Percentiles rank a stretch among this genome's conserved stretches.
Evolutionary conservation across 2,888 invertebrate species (phyloP).

Genomic region (Microctonus brassicae): DNA sequence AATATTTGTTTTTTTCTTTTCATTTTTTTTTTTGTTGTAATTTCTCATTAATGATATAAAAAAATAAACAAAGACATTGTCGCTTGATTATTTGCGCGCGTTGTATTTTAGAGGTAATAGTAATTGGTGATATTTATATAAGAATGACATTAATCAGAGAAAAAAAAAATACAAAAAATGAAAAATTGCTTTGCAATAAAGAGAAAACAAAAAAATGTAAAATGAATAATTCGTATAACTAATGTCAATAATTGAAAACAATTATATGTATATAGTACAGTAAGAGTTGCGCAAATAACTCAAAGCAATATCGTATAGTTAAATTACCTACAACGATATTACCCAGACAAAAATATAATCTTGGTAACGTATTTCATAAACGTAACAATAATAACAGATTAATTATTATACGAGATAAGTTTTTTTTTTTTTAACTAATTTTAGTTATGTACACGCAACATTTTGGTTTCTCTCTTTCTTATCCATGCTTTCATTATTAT

Average conservation of each 20-base stretch:
- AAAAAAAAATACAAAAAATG: slow-evolving; percentile 30
- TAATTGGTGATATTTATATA: slow-evolving; percentile 23
- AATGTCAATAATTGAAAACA: slow-evolving; percentile 40
- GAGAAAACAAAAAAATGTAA: slow-evolving; percentile 34
- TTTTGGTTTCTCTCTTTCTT: slow-evolving; percentile 55
- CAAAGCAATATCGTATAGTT: slow-evolving; percentile 43
- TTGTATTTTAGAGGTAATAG: slow-evolving; percentile 19
- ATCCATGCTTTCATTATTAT: slow-evolving; percentile 19
- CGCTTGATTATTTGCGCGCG: not conserved
- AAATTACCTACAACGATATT: slow-evolving; percentile 50
- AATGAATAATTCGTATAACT: slow-evolving; percentile 29
- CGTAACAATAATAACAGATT: slow-evolving; percentile 68
- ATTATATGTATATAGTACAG: slow-evolving; percentile 28
- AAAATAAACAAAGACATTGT: not conserved
- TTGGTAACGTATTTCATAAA: slow-evolving; percentile 66
- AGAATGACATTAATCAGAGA: slow-evolving; percentile 9
- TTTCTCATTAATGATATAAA: not conserved
- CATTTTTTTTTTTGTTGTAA: not conserved
- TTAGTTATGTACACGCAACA: slow-evolving; percentile 59
- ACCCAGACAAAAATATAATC: slow-evolving; percentile 65
- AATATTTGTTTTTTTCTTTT: not conserved
- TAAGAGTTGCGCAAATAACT: slow-evolving; percentile 34
- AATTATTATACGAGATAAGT: slow-evolving; percentile 54
- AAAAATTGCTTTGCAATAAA: slow-evolving; percentile 32
- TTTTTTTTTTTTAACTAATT: slow-evolving; percentile 52